Conservation (phyloP, 2,113 vertebrate species). For the Equus przewalskii region DNA sequence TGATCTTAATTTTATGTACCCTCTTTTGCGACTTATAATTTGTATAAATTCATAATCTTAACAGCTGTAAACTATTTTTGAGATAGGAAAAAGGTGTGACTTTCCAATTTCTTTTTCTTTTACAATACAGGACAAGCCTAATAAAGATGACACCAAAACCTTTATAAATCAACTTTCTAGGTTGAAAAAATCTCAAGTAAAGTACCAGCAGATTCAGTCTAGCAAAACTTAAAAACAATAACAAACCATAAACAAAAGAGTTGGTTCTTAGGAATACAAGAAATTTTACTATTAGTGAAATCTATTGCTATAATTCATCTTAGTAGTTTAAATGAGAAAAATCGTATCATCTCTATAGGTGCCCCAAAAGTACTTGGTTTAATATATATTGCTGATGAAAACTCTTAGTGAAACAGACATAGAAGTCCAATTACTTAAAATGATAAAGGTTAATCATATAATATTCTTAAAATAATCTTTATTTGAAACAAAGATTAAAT, state of each 20-base stretch:
- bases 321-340: not conserved
- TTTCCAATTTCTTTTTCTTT: not conserved
- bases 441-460: not conserved
- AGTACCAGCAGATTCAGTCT: not conserved
- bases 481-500: constrained; percentile 21
- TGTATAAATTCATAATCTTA: not conserved
- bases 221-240: not conserved
- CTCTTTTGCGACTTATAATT: not conserved
- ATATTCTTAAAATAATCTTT: not conserved
- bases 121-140: not conserved
- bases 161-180: not conserved
- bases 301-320: not conserved
- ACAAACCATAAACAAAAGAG: not conserved
- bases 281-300: not conserved
- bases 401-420: not conserved
- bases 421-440: not conserved
- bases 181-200: constrained; percentile 54
- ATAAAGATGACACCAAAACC: not conserved
- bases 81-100: not conserved
- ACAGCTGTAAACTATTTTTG: constrained; percentile 1
- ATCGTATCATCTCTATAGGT: not conserved
- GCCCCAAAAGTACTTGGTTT: not conserved
- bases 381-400: not conserved
- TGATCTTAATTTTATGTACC: constrained; percentile 11
- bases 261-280: not conserved